Evolutionary conservation across 1,140 invertebrate genomes (phyloP).

Genomic region (Conus betulinus): DNA sequence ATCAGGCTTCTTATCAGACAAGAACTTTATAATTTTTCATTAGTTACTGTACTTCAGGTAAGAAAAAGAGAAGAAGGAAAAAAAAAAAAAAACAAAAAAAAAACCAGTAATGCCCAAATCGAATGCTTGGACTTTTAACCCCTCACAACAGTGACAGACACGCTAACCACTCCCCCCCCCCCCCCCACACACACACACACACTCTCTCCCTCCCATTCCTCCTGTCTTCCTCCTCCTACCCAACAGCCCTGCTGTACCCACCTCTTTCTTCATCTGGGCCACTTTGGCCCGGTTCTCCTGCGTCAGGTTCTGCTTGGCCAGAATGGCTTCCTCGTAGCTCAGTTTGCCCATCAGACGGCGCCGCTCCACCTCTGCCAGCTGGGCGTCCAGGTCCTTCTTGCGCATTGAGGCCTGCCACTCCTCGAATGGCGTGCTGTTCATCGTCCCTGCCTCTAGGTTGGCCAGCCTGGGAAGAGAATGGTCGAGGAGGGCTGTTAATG

Average conservation of each 20-base stretch:
- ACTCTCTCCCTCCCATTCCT: background rate
- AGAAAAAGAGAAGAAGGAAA: no score
- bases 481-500: no score
- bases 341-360: conserved; percentile 72
- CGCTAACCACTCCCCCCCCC: background rate
- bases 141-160: no score
- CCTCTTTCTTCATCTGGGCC: conserved; percentile 72
- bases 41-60: no score
- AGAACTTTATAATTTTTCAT: no score
- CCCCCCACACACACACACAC: background rate
- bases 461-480: conserved; percentile 57
- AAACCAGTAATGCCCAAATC: no score
- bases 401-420: conserved; percentile 74
- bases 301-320: conserved; percentile 70
- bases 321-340: conserved; percentile 75
- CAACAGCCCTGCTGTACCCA: conserved; percentile 25
- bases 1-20: no score
- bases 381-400: conserved; percentile 67
- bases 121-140: no score
- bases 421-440: conserved; percentile 70
- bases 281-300: conserved; percentile 71
- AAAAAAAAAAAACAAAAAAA: no score
- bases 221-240: background rate
- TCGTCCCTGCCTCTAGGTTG: conserved; percentile 71
- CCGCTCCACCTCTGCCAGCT: conserved; percentile 70